Conservation (phyloP, 2,113 vertebrate species). For the Lamprotornis superbus region DNA sequence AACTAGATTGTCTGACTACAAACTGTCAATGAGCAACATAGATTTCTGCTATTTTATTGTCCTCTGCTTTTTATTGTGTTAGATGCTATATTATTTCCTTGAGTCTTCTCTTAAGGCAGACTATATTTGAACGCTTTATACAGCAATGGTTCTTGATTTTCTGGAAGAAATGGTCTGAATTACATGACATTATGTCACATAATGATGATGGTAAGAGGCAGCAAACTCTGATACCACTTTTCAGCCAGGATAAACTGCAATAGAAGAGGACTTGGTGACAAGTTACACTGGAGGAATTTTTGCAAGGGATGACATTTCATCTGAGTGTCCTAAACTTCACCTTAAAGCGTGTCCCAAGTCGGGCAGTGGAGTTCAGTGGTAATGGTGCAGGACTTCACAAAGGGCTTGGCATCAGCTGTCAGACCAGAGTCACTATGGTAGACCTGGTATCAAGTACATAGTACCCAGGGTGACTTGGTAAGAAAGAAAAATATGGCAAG, state of each 20-base stretch:
- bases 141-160: background rate
- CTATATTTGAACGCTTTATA: rapidly evolving
- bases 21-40: background rate
- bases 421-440: background rate
- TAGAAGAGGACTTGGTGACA: background rate
- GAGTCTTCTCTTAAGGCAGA: background rate
- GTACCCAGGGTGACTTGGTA: background rate
- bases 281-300: background rate
- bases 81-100: background rate
- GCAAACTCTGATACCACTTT: background rate
- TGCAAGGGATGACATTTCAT: background rate
- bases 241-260: background rate
- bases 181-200: background rate
- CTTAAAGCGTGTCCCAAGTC: background rate
- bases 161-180: background rate
- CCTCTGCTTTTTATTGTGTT: background rate
- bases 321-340: background rate
- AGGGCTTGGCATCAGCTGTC: background rate
- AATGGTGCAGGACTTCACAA: background rate
- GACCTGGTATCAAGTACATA: background rate
- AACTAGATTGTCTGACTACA: background rate
- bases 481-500: background rate
- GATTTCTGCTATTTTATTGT: background rate
- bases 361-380: background rate
- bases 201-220: background rate